These are phyloP conservation scores for Thomomys bottae DNA, from an alignment of 2,113 vertebrate genomes.

Conservation along the genomic window DNA sequence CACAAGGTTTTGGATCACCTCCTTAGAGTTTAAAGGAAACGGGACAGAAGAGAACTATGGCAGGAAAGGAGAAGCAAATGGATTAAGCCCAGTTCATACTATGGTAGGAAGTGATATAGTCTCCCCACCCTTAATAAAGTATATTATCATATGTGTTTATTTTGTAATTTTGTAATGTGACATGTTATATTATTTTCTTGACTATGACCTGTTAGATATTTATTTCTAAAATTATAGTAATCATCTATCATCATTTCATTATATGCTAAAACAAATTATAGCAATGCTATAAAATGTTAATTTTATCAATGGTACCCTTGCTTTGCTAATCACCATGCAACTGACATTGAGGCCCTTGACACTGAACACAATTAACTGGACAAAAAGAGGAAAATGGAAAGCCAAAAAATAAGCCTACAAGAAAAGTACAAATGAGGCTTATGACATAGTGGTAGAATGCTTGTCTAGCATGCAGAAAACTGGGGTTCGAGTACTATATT, in stretches of 20 bases:
- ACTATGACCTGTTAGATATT: slow-evolving; percentile 18
- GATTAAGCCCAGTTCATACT: not conserved
- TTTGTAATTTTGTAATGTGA: too few species aligned
- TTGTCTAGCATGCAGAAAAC: too few species aligned
- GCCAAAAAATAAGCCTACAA: not conserved
- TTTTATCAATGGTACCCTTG: not conserved
- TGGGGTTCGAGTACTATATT: too few species aligned
- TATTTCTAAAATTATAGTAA: slow-evolving; percentile 30
- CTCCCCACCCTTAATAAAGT: too few species aligned
- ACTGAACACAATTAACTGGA: not conserved
- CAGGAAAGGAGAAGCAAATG: not conserved
- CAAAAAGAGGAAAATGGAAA: slow-evolving; percentile 11
- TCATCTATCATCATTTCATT: slow-evolving; percentile 23
- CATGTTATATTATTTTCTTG: not conserved
- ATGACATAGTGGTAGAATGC: too few species aligned
- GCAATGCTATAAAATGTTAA: not conserved
- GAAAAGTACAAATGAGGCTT: not conserved
- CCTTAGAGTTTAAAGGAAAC: not conserved
- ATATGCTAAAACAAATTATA: not conserved
- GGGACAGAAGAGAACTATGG: not conserved
- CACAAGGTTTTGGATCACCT: not conserved
- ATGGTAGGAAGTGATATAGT: too few species aligned
- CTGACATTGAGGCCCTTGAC: not conserved
- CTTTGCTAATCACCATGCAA: not conserved
- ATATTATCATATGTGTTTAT: too few species aligned